These are phyloP conservation scores for Marmota monax DNA, from an alignment of 2,113 vertebrate genomes.

Conservation along the genomic window DNA sequence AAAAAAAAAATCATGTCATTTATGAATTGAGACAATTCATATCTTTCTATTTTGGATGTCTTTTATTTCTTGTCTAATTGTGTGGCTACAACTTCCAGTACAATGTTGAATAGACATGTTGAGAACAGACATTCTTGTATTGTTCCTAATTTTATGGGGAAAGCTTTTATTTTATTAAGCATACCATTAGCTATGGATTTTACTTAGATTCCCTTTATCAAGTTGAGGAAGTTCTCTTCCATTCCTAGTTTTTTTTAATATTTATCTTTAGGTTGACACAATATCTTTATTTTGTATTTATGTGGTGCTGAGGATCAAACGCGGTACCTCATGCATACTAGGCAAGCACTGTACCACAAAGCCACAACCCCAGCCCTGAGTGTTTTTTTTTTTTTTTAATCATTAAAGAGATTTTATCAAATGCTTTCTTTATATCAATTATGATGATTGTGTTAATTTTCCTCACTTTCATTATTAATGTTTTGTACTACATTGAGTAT, in stretches of 20 bases:
- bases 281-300: too few species aligned
- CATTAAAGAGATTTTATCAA: background rate
- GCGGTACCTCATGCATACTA: too few species aligned
- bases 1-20: background rate
- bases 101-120: too few species aligned
- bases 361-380: too few species aligned
- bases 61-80: background rate
- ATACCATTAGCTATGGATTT: background rate
- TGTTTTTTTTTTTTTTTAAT: slow-evolving; percentile 14
- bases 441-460: background rate
- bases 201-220: background rate
- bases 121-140: too few species aligned
- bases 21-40: background rate
- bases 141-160: too few species aligned
- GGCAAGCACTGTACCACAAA: too few species aligned
- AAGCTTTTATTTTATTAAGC: too few species aligned
- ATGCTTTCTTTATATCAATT: background rate
- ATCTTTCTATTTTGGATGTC: background rate
- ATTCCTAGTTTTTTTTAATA: background rate
- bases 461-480: background rate
- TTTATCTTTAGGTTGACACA: too few species aligned
- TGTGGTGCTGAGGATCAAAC: too few species aligned
- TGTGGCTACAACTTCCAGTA: too few species aligned
- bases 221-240: background rate
- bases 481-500: background rate